A percentile compares a stretch with the other conserved stretches of the same genome.
These are phyloP conservation scores for Drosophila ercepeae DNA, from an alignment of 1,140 invertebrate species.

Conservation along the genomic window DNA sequence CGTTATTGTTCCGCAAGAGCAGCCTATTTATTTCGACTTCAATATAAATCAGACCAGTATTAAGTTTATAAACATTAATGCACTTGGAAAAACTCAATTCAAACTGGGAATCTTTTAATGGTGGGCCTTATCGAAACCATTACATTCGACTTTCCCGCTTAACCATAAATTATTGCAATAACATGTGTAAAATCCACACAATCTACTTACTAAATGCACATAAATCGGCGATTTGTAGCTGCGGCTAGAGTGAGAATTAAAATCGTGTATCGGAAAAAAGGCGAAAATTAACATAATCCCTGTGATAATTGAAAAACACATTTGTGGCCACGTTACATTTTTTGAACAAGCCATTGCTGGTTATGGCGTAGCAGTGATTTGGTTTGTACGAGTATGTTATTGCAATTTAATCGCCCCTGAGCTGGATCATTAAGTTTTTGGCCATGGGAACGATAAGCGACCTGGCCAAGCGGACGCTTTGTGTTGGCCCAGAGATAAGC, in stretches of 20 bases:
- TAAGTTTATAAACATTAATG: not conserved
- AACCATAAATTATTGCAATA: constrained; percentile 62
- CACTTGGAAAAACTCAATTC: constrained; percentile 9
- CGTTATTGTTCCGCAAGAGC: too few relatives aligned
- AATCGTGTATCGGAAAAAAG: constrained; percentile 17
- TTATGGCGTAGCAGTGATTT: constrained; percentile 66
- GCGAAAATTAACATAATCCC: constrained; percentile 75
- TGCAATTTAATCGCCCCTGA: constrained; percentile 66
- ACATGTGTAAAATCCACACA: constrained; percentile 77
- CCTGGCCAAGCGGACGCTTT: constrained; percentile 44
- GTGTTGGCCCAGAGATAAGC: constrained; percentile 33
- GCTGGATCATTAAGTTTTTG: constrained; percentile 34
- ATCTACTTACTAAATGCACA: constrained; percentile 67
- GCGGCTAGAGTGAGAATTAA: constrained; percentile 22
- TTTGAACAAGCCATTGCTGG: constrained; percentile 56
- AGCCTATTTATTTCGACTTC: not conserved
- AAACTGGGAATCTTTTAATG: not conserved
- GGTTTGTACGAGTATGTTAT: constrained; percentile 49
- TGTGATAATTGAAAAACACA: constrained; percentile 79
- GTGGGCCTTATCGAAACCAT: constrained; percentile 23
- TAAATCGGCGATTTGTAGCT: constrained; percentile 78
- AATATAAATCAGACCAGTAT: not conserved
- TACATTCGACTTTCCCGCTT: constrained; percentile 28
- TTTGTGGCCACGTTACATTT: constrained; percentile 70
- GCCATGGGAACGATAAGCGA: constrained; percentile 48